Evolutionary conservation across 1,140 invertebrate genomes (phyloP), one percentile per base, ranked within the genome.

Genomic region (Pseudomyrmex dendroicus): DNA sequence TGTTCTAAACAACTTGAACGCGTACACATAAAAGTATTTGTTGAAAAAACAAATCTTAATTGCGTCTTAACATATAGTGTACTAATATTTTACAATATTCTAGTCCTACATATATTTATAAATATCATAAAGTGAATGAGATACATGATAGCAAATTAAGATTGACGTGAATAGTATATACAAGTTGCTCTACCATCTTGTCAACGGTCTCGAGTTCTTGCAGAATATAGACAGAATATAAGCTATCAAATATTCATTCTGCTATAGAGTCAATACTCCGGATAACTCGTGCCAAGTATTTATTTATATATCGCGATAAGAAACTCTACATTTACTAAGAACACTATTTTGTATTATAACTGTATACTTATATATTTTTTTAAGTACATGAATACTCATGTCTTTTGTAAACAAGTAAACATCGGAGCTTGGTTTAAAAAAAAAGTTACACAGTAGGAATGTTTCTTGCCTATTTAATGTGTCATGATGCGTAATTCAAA

Each of bases 251-350:
- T 70, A 70, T 78, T 78, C 54, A 78, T 48, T 59, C 17, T 52
- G 20, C 35, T 70, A 12, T 70, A 70, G 10, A 78, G 44, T 78
- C 63, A 77, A 77, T 77, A 77, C 17, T 77, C 12, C 0, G 52
- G 35, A 25, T 56, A n/a, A 67, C 10, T 78, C 50, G 5, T 44
- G 2, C 13, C 48, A 44, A 64, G 48, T 52, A 76, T 52, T 63
- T 7, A 17, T 76, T 66, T 77, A 44, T 52, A 10, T 0, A 4
- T 25, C 2, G 25, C 17, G 20, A 77, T 48, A 15, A 67, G 12
- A 35, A 35, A 44, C 35, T 64, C 17, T 20, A 76, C 35, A 13
- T 73, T 62, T 63, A n/a, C 17, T 74, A 48, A 48, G n/a, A 9
- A n/a, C 22, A 17, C 25, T 10, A 10, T 73, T 46, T 48, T 73